Base-by-base conservation (phyloP, 2,888 invertebrate genomes). In the Nomada ferruginata region DNA sequence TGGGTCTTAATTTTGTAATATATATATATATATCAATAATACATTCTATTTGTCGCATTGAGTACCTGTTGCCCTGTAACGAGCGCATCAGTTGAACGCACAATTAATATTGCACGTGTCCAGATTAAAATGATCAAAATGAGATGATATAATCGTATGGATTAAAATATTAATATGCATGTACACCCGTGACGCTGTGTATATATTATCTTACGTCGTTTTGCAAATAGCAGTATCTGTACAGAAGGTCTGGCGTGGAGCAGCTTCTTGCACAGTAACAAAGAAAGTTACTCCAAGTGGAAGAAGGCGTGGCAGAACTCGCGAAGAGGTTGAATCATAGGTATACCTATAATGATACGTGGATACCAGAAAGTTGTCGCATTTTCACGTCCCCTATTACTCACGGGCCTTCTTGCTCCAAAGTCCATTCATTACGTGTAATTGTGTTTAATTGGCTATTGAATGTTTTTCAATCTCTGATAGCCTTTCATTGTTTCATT, bases 221-320 rank as follows among this genome's bases (percentile, higher is more conserved):
- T 53, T 18, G 20, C 44, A 23, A 44, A 2, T 18, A 13, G 55
- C 44, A 55, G n/a, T 20, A 44, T 53, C 36, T 36, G 5, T 36
- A 60, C 50, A 36, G 55, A 53, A 69, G 36, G 36, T 63, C 75
- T 53, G 18, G 53, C 71, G 50, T 47, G 74, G 7, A 82, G 70
- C 74, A 73, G 83, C 79, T 87, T 87, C 84, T 76, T 79, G 83
- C 81, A 70, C 75, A 76, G 76, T 75, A 87, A 89, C 85, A 87
- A 89, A 88, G 90, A 86, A 87, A 89, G 82, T 86, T 85, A 84
- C 82, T 60, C 69, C 44, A 9, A 82, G 76, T 75, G 74, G 79
- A 69, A 53, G 68, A 89, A 90, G 89, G 89, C 86, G 89, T 87
- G 89, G 88, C 86, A 52, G 63, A 29, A 53, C 61, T 70, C 60